A percentile compares a stretch with the other conserved stretches of the same genome.
Conservation (phyloP, 2,888 invertebrate genomes). For the Drosophila nr. perissopoda region DNA sequence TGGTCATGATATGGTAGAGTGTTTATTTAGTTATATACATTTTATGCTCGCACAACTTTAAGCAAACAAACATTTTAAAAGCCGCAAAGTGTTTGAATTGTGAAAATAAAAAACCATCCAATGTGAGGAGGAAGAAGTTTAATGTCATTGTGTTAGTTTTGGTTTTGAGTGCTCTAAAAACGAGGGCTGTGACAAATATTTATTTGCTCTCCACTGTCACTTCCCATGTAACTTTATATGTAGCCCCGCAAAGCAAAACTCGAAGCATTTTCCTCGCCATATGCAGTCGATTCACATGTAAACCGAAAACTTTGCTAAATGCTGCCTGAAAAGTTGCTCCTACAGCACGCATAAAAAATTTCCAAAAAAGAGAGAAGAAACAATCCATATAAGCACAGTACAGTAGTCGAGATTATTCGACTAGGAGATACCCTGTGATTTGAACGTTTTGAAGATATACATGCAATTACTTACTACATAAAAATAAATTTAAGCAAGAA, state of each 20-base stretch:
- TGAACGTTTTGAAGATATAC: background rate
- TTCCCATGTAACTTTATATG: constrained; percentile 26
- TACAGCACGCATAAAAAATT: constrained; percentile 32
- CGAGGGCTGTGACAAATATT: constrained; percentile 51
- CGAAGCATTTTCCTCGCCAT: constrained; percentile 36
- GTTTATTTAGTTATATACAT: constrained; percentile 25
- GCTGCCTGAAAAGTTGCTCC: constrained; percentile 63
- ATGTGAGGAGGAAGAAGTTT: constrained; percentile 42
- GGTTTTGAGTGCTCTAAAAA: constrained; percentile 46
- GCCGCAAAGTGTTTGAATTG: constrained; percentile 46
- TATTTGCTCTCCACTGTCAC: constrained; percentile 49
- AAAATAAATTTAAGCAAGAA: background rate
- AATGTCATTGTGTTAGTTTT: constrained; percentile 59
- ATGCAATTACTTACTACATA: background rate
- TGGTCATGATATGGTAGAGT: constrained; percentile 47
- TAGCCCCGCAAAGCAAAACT: constrained; percentile 7
- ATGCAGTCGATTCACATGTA: constrained; percentile 50
- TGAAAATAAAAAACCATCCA: constrained; percentile 14
- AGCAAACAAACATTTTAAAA: constrained; percentile 63
- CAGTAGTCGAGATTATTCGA: background rate
- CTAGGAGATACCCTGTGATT: background rate
- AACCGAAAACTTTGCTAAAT: constrained; percentile 62
- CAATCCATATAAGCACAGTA: background rate
- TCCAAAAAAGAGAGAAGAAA: constrained; percentile 32
- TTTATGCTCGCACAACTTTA: constrained; percentile 43